Evolutionary conservation across 1,140 invertebrate genomes (phyloP).

Genomic region (Dendrolimus punctatus): DNA sequence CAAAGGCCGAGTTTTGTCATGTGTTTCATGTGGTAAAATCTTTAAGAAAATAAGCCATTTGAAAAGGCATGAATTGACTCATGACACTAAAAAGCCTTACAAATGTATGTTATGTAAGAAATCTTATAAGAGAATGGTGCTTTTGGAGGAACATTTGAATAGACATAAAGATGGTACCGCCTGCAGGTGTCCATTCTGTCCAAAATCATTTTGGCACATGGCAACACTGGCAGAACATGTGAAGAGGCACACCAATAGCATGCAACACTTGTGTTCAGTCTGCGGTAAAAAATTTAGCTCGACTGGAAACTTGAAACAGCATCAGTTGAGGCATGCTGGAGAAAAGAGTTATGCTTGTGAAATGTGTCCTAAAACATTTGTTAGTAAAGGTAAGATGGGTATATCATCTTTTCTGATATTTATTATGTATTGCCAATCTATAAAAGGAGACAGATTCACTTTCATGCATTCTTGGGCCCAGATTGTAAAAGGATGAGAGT

Average conservation of each 20-base stretch:
- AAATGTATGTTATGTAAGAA: conserved; percentile 67
- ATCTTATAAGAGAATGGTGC: conserved; percentile 67
- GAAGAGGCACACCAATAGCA: conserved; percentile 74
- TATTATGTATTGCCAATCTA: neutral
- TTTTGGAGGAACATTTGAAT: conserved; percentile 72
- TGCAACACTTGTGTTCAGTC: conserved; percentile 73
- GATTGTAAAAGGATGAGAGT: no score
- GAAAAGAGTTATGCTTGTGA: conserved; percentile 79
- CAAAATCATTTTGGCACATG: conserved; percentile 45
- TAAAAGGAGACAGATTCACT: no score
- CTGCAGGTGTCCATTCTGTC: conserved; percentile 47
- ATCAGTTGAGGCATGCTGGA: conserved; percentile 82
- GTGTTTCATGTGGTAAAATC: conserved; percentile 63
- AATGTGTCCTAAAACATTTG: conserved; percentile 74
- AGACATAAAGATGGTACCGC: conserved; percentile 61
- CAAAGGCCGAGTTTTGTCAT: conserved; percentile 58
- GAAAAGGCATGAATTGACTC: conserved; percentile 70
- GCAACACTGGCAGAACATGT: conserved; percentile 70
- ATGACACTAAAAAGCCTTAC: conserved; percentile 61
- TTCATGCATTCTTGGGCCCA: no score
- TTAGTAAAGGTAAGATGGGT: conserved; percentile 73
- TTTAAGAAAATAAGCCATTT: conserved; percentile 71
- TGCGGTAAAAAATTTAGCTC: conserved; percentile 77
- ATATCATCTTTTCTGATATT: neutral
- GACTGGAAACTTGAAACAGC: conserved; percentile 79